Evolutionary conservation across 2,888 invertebrate species (phyloP).

Genomic region (Eupithecia subumbrata): DNA sequence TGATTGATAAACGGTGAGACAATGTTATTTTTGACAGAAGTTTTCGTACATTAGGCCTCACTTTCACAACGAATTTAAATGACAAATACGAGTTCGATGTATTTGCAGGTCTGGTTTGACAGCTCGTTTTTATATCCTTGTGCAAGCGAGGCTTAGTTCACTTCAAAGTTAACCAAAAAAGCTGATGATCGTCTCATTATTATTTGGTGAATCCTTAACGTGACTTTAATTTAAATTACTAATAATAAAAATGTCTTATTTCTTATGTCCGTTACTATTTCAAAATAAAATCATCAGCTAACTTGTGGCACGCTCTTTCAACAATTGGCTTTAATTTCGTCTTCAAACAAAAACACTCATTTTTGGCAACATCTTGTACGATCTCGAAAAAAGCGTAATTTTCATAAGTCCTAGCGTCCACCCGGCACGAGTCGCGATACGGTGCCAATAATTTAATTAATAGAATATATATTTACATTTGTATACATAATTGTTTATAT

Average conservation of each 20-base stretch:
- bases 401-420: slow-evolving; percentile 57
- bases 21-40: neutral
- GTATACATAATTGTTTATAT: slow-evolving; percentile 79
- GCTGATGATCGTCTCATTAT: too few relatives aligned
- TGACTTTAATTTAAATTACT: too few relatives aligned
- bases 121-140: too few relatives aligned
- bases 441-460: slow-evolving; percentile 74
- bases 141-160: neutral
- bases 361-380: neutral
- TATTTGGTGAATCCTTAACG: too few relatives aligned
- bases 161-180: neutral
- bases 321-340: neutral
- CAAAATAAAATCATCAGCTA: neutral
- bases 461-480: slow-evolving; percentile 78
- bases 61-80: too few relatives aligned
- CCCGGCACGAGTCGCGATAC: slow-evolving; percentile 61
- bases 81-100: too few relatives aligned
- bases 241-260: too few relatives aligned
- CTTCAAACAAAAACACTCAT: neutral
- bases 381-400: neutral
- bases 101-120: too few relatives aligned
- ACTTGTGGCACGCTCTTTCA: neutral
- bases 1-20: neutral
- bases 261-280: neutral
- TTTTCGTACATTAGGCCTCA: too few relatives aligned